phyloP scores from a whole-genome alignment of 2,797 vertebrate genomes.

The Pangasius krempfi region DNA sequence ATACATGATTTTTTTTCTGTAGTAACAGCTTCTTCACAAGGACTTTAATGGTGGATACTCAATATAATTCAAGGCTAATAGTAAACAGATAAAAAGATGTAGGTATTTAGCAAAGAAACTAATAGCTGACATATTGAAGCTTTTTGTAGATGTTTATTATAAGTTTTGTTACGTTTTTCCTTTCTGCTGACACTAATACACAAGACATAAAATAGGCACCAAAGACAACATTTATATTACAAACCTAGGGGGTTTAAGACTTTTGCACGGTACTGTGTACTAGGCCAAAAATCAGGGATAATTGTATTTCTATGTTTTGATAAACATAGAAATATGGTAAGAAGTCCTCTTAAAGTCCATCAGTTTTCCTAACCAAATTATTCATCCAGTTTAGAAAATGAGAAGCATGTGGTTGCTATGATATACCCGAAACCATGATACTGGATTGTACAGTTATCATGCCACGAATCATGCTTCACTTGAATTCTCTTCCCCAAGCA shows the following conservation, averaged over 20 bases:
- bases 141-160: neutral
- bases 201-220: neutral
- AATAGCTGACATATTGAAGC: neutral
- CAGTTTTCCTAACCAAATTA: neutral
- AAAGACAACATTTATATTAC: neutral
- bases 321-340: neutral
- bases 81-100: neutral
- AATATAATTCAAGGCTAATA: neutral
- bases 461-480: slow-evolving; percentile 64
- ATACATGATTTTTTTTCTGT: neutral
- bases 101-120: neutral
- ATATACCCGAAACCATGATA: slow-evolving; percentile 12
- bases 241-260: neutral
- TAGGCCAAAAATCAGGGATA: neutral
- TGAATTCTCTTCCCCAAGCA: slow-evolving; percentile 75
- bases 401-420: slow-evolving; percentile 13
- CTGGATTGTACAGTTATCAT: slow-evolving; percentile 30
- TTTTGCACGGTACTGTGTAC: neutral
- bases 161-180: neutral
- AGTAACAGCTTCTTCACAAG: neutral
- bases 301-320: neutral
- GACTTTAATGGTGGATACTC: neutral
- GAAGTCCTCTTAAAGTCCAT: neutral
- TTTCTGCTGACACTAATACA: neutral
- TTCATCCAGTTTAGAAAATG: neutral